Percentiles rank a stretch among this genome's conserved stretches.
Evolutionary conservation across 92 coral and sea anemone species (phyloP).

Genomic region (Parazoanthus swiftii): DNA sequence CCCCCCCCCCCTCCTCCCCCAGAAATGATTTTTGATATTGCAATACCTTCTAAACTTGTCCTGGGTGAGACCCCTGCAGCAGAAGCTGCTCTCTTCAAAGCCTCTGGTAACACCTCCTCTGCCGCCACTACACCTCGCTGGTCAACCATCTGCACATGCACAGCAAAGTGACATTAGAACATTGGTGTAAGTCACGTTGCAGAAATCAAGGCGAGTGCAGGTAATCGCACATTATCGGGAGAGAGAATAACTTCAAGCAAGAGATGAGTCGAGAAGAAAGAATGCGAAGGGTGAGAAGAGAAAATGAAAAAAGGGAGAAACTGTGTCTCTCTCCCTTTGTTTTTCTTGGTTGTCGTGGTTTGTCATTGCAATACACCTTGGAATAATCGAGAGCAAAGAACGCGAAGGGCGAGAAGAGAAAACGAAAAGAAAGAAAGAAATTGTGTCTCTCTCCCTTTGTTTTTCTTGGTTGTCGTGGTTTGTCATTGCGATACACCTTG

Average conservation of each 20-base stretch:
- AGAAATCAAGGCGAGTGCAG: neutral
- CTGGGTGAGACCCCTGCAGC: slow-evolving; percentile 92
- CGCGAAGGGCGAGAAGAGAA: neutral
- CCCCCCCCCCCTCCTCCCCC: no score
- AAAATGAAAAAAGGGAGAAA: neutral
- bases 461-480: no score
- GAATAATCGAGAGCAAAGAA: no score
- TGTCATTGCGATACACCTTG: no score
- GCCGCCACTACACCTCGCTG: slow-evolving; percentile 74
- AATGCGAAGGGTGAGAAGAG: neutral
- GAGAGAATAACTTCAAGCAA: neutral
- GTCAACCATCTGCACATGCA: slow-evolving; percentile 57
- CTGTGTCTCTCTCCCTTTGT: neutral
- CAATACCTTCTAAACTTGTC: slow-evolving; percentile 84
- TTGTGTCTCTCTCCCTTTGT: neutral
- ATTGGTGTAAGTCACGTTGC: no score
- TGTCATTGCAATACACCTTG: no score
- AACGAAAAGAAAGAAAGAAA: neutral
- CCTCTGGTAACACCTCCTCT: slow-evolving; percentile 75
- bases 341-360: no score
- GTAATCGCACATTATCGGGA: neutral
- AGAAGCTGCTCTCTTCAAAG: slow-evolving; percentile 77
- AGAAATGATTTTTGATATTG: neutral
- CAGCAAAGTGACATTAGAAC: neutral
- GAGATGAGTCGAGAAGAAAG: neutral